Percentiles rank a stretch among this genome's conserved stretches.
Evolutionary conservation across 2,113 vertebrate genomes (phyloP).

Genomic region (Microtus pennsylvanicus): DNA sequence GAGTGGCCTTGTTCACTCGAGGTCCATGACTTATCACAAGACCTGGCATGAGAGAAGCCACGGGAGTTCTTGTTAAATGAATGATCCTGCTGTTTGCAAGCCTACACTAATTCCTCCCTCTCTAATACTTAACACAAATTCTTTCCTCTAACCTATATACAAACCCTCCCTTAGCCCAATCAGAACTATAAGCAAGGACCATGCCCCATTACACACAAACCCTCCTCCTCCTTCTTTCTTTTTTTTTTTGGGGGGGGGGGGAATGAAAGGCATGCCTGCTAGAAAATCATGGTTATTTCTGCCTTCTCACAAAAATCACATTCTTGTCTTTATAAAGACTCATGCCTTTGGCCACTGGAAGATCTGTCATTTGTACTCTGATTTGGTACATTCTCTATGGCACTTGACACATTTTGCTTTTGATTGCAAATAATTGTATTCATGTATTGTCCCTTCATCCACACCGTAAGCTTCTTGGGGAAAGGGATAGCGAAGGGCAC

Average conservation of each 20-base stretch:
- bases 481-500: not conserved
- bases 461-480: not conserved
- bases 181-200: not conserved
- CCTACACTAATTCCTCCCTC: not conserved
- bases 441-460: not conserved
- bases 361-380: not conserved
- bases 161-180: not conserved
- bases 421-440: not conserved
- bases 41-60: not conserved
- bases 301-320: not conserved
- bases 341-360: not conserved
- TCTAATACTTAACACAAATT: not conserved
- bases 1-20: not conserved
- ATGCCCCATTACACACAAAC: not conserved
- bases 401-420: conserved; percentile 16
- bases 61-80: conserved; percentile 12
- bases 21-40: not conserved
- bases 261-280: not conserved
- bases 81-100: not conserved
- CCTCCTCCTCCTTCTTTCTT: not conserved
- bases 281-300: not conserved
- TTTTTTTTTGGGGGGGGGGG: too few species aligned
- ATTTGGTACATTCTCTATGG: not conserved
- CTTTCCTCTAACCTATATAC: not conserved
- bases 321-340: conserved; percentile 14